phyloP scores from a whole-genome alignment of 92 coral and sea anemone species.

The Scolanthus callimorphus region DNA sequence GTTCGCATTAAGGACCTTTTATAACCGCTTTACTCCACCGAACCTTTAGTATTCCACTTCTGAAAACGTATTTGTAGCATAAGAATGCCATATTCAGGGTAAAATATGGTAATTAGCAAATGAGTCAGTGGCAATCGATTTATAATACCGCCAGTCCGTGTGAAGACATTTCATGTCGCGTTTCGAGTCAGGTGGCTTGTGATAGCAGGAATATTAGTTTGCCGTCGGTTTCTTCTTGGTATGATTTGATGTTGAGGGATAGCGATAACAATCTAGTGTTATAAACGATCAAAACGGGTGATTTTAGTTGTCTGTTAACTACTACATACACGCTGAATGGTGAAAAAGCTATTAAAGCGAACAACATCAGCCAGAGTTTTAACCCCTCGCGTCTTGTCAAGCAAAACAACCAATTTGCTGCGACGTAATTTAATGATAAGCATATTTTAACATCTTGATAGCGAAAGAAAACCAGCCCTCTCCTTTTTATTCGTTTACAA shows the following conservation, averaged over 20 bases:
- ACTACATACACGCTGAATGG: neutral
- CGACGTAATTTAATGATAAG: slow-evolving; percentile 2
- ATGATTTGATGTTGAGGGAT: neutral
- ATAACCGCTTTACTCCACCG: neutral
- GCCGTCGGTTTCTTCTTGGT: too few relatives aligned
- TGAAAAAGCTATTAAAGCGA: neutral
- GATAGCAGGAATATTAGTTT: neutral
- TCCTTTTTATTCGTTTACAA: neutral
- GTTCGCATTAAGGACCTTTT: neutral
- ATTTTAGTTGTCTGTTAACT: neutral
- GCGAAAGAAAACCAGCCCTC: neutral
- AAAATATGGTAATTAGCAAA: slow-evolving; percentile 3
- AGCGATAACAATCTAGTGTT: neutral
- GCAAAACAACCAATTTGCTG: neutral
- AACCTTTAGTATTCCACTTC: slow-evolving; percentile 10
- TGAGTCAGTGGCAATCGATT: slow-evolving; percentile 6
- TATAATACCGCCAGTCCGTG: slow-evolving; percentile 1
- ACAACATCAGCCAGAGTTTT: neutral
- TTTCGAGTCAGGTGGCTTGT: neutral
- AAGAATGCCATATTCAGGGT: slow-evolving; percentile 1
- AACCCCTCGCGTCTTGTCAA: neutral
- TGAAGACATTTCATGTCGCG: neutral
- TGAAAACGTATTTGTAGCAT: neutral
- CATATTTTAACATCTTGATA: neutral
- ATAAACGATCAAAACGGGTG: neutral